Conservation (phyloP, 2,888 invertebrate species). For the Melanargia galathea region DNA sequence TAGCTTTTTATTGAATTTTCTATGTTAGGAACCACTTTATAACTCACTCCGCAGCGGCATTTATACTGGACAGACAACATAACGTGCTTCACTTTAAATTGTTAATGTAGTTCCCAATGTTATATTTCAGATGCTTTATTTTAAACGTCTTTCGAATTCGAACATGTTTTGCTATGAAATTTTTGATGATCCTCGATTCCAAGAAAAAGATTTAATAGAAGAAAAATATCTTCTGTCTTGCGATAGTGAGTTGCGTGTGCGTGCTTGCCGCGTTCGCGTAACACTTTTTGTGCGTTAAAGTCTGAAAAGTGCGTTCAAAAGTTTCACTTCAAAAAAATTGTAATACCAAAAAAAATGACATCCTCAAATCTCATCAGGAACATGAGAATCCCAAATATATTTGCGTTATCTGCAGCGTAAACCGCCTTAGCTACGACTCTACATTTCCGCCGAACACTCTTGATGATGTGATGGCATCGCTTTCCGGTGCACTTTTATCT, state of each 20-base stretch:
- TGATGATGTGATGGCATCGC: slow-evolving; percentile 52
- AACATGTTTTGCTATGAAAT: no score
- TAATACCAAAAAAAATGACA: no score
- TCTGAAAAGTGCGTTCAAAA: no score
- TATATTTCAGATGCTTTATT: neutral
- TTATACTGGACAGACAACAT: slow-evolving; percentile 33
- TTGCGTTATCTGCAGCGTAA: slow-evolving; percentile 73
- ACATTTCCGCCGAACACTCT: slow-evolving; percentile 62
- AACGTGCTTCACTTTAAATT: slow-evolving; percentile 26
- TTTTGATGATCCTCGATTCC: no score
- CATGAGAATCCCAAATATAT: slow-evolving; percentile 49
- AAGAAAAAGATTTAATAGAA: no score
- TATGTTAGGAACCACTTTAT: slow-evolving; percentile 72
- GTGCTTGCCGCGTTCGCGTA: no score
- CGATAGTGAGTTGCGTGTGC: no score
- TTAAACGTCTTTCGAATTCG: neutral
- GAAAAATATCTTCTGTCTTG: no score
- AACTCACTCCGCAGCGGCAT: slow-evolving; percentile 52
- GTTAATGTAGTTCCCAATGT: neutral
- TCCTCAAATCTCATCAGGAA: slow-evolving; percentile 41
- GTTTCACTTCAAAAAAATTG: no score
- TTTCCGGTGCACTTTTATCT: slow-evolving; percentile 52
- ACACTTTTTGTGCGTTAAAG: no score
- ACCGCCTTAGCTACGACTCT: slow-evolving; percentile 69
- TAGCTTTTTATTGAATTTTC: slow-evolving; percentile 83